phyloP scores from a whole-genome alignment of 1,140 invertebrate genomes.

The Vollenhovia emeryi region DNA sequence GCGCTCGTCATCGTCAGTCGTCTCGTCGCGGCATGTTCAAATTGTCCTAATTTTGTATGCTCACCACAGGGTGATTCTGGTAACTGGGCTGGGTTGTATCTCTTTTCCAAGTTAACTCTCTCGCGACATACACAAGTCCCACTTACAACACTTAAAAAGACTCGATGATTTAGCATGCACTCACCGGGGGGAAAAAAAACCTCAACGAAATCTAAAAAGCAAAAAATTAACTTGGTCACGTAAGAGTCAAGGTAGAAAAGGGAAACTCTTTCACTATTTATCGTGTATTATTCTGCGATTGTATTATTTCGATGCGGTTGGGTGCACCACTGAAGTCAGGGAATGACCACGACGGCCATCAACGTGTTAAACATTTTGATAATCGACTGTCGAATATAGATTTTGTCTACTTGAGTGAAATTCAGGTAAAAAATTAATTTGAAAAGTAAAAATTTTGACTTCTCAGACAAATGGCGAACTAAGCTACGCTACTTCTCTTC shows the following conservation, averaged over 20 bases:
- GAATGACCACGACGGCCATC: not conserved
- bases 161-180: no score
- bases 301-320: no score
- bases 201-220: no score
- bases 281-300: no score
- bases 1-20: slow-evolving; percentile 4
- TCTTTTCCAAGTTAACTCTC: not conserved
- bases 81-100: not conserved
- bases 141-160: no score
- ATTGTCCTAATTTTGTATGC: slow-evolving; percentile 13
- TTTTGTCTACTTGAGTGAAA: not conserved
- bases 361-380: not conserved
- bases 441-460: not conserved
- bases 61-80: not conserved
- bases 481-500: not conserved
- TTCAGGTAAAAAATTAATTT: not conserved
- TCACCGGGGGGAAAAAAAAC: no score
- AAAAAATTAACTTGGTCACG: no score
- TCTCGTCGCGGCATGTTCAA: not conserved
- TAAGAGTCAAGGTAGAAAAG: not conserved
- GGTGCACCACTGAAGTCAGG: not conserved
- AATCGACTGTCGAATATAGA: not conserved
- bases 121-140: no score
- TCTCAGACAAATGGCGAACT: not conserved
- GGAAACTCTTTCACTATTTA: not conserved